These are phyloP conservation scores for Cybosia mesomella DNA, from an alignment of 2,888 invertebrate species.

Conservation along the genomic window DNA sequence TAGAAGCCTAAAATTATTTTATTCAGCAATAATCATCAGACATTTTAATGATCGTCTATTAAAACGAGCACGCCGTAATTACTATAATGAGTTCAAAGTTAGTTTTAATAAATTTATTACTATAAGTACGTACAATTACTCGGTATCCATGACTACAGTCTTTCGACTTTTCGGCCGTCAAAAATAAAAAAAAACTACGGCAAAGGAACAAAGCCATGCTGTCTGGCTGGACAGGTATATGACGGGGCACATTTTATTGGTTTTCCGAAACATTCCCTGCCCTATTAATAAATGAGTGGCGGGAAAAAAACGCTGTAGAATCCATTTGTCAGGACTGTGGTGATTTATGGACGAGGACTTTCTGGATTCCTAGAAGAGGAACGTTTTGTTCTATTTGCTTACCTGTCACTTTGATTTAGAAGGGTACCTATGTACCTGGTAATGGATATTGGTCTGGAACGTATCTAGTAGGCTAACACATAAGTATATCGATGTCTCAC, in stretches of 20 bases:
- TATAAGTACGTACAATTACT: conserved; percentile 45
- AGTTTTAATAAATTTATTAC: conserved; percentile 50
- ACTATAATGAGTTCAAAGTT: conserved; percentile 42
- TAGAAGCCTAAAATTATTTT: conserved; percentile 24
- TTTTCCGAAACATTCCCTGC: conserved; percentile 86
- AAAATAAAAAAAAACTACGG: conserved; percentile 64
- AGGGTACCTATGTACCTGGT: conserved; percentile 52
- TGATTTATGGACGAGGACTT: conserved; percentile 85
- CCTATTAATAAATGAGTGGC: conserved; percentile 87
- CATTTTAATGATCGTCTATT: conserved; percentile 40
- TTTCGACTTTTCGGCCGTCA: conserved; percentile 58
- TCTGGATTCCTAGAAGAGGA: conserved; percentile 83
- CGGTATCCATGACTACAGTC: conserved; percentile 51
- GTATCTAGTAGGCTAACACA: conserved; percentile 21
- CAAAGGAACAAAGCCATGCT: conserved; percentile 83
- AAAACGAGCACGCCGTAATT: conserved; percentile 32
- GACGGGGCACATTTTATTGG: conserved; percentile 87
- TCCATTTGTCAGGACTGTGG: conserved; percentile 84
- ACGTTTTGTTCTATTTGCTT: conserved; percentile 86
- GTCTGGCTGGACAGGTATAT: conserved; percentile 86
- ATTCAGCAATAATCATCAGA: conserved; percentile 34
- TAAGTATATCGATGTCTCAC: conserved; percentile 1
- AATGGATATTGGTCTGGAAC: conserved; percentile 40
- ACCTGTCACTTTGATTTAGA: conserved; percentile 86
- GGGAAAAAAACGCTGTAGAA: conserved; percentile 83